Base-by-base conservation (phyloP, 2,113 vertebrate genomes). In the Ptilorrhoa leucosticta region DNA sequence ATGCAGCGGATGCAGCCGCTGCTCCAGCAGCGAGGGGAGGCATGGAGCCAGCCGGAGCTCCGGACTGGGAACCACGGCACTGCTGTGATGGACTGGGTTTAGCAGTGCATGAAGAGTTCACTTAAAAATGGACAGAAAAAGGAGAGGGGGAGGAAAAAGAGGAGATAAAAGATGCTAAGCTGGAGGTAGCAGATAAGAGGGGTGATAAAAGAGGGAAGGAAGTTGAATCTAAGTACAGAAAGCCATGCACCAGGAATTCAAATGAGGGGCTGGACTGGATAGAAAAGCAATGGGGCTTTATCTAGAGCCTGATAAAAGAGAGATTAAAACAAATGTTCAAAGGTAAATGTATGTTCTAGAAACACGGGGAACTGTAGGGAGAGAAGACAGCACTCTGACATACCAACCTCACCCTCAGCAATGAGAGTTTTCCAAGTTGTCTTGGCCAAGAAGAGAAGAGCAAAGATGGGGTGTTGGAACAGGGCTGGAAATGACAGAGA, bases 31-130 rank as follows among this genome's bases (percentile, higher is more conserved):
- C 68, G 11, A 93, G 83, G 28, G 94, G 87, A 95, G 96, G 84
- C 84, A 86, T 31, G 95, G 97, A 95, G 96, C 75, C 98, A 94
- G 66, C 96, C 77, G 23, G 86, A 48, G 83, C 86, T 96, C 96
- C 7, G 75, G 93, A 80, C 94, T 90, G 94, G 94, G 94, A 94
- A 71, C 69, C 69, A 93, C 88, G 87, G 97, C 97, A 96, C 96
- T 77, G 97, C 90, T 91, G 80, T 76, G 89, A 96, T 96, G 96
- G 70, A 97, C 95, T 72, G 95, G 87, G 94, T 54, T 94, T 93
- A 96, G 95, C 83, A 93, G 90, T 96, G 95, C 88, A 63, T 81
- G 90, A 97, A 97, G 97, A 50, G n/a, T 35, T 95, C 84, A 8
- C 97, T 94, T 89, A 73, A 97, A 98, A 97, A 97, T 4, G 48